A percentile compares a stretch with the other conserved stretches of the same genome.
Evolutionary conservation across 2,113 vertebrate genomes (phyloP).

Genomic region (Dicrurus megarhynchus): DNA sequence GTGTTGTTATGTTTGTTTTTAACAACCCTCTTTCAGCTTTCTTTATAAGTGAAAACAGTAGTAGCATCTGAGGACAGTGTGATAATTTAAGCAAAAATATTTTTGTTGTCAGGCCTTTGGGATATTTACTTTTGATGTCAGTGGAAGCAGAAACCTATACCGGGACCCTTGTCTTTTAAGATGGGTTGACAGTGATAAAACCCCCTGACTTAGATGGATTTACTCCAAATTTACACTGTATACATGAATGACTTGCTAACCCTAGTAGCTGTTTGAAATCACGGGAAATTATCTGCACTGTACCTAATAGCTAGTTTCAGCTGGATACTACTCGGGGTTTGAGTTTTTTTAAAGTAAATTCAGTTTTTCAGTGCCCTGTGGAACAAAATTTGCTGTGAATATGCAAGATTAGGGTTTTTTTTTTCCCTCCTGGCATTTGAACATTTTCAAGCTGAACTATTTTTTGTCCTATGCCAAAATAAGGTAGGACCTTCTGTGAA

Average conservation of each 20-base stretch:
- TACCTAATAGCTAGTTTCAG: neutral
- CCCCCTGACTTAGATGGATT: neutral
- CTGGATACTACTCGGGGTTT: neutral
- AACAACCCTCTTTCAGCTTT: neutral
- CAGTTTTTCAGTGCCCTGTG: neutral
- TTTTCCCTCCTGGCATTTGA: neutral
- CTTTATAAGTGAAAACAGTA: neutral
- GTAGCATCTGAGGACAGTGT: neutral
- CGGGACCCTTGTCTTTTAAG: neutral
- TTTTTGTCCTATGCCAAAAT: neutral
- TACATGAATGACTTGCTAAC: neutral
- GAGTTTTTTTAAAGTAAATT: neutral
- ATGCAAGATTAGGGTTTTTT: accelerated
- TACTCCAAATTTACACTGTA: neutral
- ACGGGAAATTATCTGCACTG: neutral
- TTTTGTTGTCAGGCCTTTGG: neutral
- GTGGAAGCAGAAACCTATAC: neutral
- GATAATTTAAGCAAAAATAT: neutral
- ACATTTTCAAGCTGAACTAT: neutral
- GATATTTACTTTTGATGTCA: neutral
- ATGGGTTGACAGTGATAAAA: neutral
- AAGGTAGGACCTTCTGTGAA: neutral
- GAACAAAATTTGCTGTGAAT: neutral
- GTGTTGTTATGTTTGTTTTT: neutral
- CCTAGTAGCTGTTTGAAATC: neutral